phyloP scores from a whole-genome alignment of 2,888 invertebrate species.

The Malachius bipustulatus region DNA sequence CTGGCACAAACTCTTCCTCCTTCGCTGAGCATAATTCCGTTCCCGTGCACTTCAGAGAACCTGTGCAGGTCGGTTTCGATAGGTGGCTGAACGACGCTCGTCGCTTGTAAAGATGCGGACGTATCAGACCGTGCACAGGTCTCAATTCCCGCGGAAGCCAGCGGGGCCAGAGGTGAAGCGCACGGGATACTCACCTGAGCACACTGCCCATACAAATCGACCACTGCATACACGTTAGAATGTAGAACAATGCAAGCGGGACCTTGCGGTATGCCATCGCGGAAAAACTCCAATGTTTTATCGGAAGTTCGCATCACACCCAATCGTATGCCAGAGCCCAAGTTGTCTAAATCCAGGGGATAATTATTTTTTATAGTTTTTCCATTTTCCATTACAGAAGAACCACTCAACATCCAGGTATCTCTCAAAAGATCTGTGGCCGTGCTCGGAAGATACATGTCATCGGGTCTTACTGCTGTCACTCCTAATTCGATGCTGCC shows the following conservation, averaged over 20 bases:
- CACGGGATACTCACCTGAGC: constrained; percentile 61
- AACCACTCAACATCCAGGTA: constrained; percentile 86
- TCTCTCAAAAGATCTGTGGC: constrained; percentile 86
- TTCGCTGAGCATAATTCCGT: constrained; percentile 55
- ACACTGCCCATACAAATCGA: constrained; percentile 90
- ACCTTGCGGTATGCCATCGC: constrained; percentile 14
- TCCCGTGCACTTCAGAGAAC: constrained; percentile 54
- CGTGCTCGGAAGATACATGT: constrained; percentile 75
- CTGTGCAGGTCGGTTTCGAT: constrained; percentile 33
- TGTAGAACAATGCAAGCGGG: constrained; percentile 70
- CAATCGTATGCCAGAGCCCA: constrained; percentile 66
- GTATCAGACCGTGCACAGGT: constrained; percentile 32
- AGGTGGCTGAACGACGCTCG: constrained; percentile 28
- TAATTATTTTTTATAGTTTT: constrained; percentile 75
- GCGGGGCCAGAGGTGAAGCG: constrained; percentile 31
- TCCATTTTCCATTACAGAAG: constrained; percentile 85
- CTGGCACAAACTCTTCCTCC: constrained; percentile 54
- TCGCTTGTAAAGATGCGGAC: constrained; percentile 32
- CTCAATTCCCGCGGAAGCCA: constrained; percentile 31
- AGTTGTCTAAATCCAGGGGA: constrained; percentile 70
- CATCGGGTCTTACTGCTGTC: constrained; percentile 80
- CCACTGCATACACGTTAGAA: constrained; percentile 79
- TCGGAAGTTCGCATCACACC: constrained; percentile 75
- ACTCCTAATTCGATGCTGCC: constrained; percentile 87
- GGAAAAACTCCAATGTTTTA: constrained; percentile 62